Base-by-base conservation (phyloP, 1,140 invertebrate genomes). In the Saxidomus purpurata region DNA sequence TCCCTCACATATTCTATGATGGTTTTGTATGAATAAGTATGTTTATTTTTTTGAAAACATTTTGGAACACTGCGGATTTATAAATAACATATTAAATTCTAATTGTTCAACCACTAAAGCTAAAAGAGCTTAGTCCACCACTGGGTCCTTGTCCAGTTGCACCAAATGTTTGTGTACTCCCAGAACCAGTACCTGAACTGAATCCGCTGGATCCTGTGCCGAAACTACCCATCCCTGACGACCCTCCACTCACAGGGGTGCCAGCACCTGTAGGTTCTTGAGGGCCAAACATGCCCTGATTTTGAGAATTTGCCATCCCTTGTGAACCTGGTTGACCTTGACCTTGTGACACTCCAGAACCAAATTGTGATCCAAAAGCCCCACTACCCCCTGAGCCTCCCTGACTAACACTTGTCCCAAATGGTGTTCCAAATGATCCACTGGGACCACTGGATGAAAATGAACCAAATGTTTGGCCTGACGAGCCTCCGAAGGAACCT, bases 81-180 rank as follows among this genome's bases (percentile, higher is more conserved):
- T 71, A 71, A 71, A 71, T 71, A 71, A 38, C 22, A 22, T 31
- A 19, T 38, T 3, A 15, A 38, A 38, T 6, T 71, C 17, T 38
- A 9, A 17, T 40, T 17, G 36, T 71, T 71, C 22, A 71, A 36
- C 67, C 67, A 15, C 67, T 19, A 38, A 71, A 71, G 28, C 34
- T 40, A 38, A 36, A 36, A 28, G 34, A 11, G 34, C 67, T 28
- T 15, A 40, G 11, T 38, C 67, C 67, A 38, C 34, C 19, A 19
- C 67, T 28, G 13, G 61, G 28, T 9, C 67, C 34, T 6, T 38
- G 36, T 19, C 67, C 34, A 9, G 22, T 28, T 17, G 47, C 76
- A 36, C 76, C 76, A 76, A 76, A 76, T 79, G 76, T 79, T 79
- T 55, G 47, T 55, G 31, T 36, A 79, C 47, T n/a, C 17, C 76